Percentiles rank a stretch among this genome's conserved stretches.
Evolutionary conservation across 2,113 vertebrate species (phyloP).

Genomic region (Ondatra zibethicus): DNA sequence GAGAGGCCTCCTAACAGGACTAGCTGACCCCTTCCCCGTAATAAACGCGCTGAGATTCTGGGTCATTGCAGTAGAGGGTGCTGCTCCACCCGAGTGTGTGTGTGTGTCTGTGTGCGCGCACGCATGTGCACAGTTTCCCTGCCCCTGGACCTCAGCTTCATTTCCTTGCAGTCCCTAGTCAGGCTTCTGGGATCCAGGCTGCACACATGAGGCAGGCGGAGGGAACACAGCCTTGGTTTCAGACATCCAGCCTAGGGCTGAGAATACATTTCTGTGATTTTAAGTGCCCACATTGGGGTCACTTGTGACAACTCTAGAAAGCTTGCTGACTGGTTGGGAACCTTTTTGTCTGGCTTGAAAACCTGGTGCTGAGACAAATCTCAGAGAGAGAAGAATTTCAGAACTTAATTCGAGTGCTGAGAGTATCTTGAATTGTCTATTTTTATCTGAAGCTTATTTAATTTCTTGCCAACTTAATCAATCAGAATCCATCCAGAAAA

Average conservation of each 20-base stretch:
- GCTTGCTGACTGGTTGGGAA: not conserved
- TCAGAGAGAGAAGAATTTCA: slow-evolving; percentile 21
- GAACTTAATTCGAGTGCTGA: slow-evolving; percentile 7
- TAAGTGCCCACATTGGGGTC: not conserved
- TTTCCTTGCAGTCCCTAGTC: not conserved
- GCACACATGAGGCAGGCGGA: not conserved
- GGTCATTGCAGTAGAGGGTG: not conserved
- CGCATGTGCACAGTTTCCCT: not conserved
- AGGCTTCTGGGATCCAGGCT: not conserved
- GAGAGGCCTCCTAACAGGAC: not conserved
- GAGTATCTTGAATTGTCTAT: not conserved
- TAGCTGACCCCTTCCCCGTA: not conserved
- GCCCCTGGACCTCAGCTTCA: not conserved
- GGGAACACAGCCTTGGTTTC: not conserved
- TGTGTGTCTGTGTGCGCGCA: no score
- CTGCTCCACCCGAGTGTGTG: not conserved
- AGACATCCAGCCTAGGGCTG: not conserved
- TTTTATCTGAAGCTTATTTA: not conserved
- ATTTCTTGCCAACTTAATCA: not conserved
- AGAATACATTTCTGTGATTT: not conserved
- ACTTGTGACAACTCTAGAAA: slow-evolving; percentile 19
- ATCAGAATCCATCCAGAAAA: not conserved
- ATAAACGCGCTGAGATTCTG: not conserved
- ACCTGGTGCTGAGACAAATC: not conserved
- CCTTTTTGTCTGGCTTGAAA: not conserved